Conservation (phyloP, 2,888 invertebrate species). For the Branchinecta sandiegonensis region DNA sequence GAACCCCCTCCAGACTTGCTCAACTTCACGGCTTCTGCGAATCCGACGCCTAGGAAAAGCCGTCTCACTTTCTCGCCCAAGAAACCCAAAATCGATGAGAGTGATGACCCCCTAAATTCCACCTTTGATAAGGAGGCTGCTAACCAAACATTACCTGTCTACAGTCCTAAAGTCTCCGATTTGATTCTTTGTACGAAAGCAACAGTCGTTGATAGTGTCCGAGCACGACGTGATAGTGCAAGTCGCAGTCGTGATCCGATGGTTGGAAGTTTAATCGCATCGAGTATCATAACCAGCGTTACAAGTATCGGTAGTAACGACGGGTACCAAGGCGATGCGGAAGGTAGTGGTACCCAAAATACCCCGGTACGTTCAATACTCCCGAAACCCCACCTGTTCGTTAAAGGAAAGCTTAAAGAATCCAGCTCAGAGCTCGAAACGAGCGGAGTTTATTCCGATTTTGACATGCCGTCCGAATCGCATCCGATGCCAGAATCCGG, state of each 20-base stretch:
- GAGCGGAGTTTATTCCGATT: slow-evolving; percentile 2
- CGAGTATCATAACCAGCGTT: slow-evolving; percentile 7
- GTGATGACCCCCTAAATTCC: background rate
- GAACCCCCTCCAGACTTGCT: slow-evolving; percentile 13
- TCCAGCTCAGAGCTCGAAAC: slow-evolving; percentile 5
- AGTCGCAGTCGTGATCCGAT: no score
- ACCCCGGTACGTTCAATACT: background rate
- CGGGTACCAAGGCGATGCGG: background rate
- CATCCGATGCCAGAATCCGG: background rate
- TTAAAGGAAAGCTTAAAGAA: background rate
- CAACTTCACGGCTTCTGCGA: background rate
- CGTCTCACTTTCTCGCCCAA: background rate
- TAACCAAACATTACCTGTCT: no score
- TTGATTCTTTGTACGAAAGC: no score
- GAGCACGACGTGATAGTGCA: no score
- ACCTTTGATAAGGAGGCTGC: background rate
- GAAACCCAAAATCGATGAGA: background rate
- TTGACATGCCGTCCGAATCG: background rate
- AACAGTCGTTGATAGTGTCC: no score
- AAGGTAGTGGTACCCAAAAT: slow-evolving; percentile 7
- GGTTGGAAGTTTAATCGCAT: background rate
- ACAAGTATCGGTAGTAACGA: slow-evolving; percentile 8
- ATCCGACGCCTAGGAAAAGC: background rate
- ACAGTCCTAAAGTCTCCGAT: no score
- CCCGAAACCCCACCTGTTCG: background rate